These are phyloP conservation scores for Hippocampus zosterae DNA, from an alignment of 2,113 vertebrate species.

Conservation along the genomic window DNA sequence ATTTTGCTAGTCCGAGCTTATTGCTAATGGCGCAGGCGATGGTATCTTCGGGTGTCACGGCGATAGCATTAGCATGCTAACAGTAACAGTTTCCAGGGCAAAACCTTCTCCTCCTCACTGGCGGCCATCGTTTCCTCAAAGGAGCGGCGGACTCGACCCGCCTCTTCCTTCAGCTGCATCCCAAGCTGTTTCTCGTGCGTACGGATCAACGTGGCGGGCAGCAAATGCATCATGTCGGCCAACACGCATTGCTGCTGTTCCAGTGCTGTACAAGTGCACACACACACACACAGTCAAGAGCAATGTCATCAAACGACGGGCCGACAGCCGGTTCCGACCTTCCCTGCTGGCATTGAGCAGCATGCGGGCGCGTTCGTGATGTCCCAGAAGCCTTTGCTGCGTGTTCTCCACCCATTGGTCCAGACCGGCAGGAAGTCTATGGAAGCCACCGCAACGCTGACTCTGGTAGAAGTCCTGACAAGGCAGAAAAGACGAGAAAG, in stretches of 20 bases:
- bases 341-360: conserved; percentile 41
- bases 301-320: neutral
- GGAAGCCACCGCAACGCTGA: conserved; percentile 2
- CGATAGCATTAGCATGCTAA: too few species aligned
- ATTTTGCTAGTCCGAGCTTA: neutral
- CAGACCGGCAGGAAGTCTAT: conserved; percentile 32
- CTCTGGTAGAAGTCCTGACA: conserved; percentile 49
- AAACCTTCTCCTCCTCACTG: conserved; percentile 44
- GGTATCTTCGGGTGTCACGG: too few species aligned
- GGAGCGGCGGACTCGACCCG: conserved; percentile 23
- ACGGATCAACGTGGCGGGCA: conserved; percentile 30
- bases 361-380: conserved; percentile 34
- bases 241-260: conserved; percentile 30
- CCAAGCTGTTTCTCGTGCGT: conserved; percentile 26
- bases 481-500: neutral
- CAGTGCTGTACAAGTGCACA: conserved; percentile 37
- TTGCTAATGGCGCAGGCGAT: neutral
- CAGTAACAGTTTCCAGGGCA: too few species aligned
- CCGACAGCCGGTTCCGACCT: conserved; percentile 16
- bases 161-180: conserved; percentile 21
- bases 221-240: conserved; percentile 18
- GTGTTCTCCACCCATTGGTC: conserved; percentile 45
- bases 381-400: conserved; percentile 56
- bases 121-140: conserved; percentile 24
- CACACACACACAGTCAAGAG: neutral